phyloP scores from a whole-genome alignment of 2,888 invertebrate species.

The Eurytoma californica region DNA sequence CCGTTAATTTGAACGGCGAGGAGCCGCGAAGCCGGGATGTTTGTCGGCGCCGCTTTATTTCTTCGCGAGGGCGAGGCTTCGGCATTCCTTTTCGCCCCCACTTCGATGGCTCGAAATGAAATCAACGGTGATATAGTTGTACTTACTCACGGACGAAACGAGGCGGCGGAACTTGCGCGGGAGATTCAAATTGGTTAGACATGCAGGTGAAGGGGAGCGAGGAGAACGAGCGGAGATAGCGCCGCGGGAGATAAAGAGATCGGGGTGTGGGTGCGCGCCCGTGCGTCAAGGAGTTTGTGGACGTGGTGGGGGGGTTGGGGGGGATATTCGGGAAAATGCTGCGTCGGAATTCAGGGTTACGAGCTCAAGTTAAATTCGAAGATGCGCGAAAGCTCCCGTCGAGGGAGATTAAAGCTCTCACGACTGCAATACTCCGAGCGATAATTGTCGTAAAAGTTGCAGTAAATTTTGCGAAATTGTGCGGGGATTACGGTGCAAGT shows the following conservation, averaged over 20 bases:
- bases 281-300: too few relatives aligned
- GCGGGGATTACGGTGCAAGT: conserved; percentile 31
- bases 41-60: too few relatives aligned
- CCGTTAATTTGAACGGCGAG: too few relatives aligned
- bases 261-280: too few relatives aligned
- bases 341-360: conserved; percentile 41
- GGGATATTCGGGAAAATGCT: conserved; percentile 36
- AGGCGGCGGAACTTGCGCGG: conserved; percentile 1
- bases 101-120: conserved; percentile 9
- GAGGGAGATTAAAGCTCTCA: conserved; percentile 36
- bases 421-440: conserved; percentile 34
- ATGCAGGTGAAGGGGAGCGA: neutral
- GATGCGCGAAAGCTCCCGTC: conserved; percentile 40
- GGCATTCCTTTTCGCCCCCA: neutral
- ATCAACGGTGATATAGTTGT: conserved; percentile 12
- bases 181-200: conserved; percentile 18
- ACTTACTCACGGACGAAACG: conserved; percentile 15
- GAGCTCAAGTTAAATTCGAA: conserved; percentile 43
- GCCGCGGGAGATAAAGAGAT: neutral
- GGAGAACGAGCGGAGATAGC: neutral
- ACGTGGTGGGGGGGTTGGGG: neutral
- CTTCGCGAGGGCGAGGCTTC: too few relatives aligned
- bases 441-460: conserved; percentile 43
- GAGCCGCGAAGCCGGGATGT: too few relatives aligned
- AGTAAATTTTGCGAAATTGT: conserved; percentile 43